Base-by-base conservation (phyloP, 2,797 vertebrate species). In the Hydrolagus colliei region DNA sequence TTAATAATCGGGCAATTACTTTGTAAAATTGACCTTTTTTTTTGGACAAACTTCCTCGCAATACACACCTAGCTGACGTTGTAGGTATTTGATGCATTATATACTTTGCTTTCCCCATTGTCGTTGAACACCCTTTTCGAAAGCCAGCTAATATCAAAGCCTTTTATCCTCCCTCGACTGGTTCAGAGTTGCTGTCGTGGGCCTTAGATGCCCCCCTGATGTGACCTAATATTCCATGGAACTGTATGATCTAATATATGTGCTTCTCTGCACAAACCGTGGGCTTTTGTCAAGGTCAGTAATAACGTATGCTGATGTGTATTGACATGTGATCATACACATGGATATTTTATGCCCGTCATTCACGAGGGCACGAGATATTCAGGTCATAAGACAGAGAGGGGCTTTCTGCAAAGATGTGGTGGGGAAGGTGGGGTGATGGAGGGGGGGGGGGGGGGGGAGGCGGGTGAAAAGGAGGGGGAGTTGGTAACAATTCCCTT, bases 1-100 rank as follows among this genome's bases (percentile, higher is more conserved):
- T 52, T 52, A 52, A 52, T 52, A 52, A 80, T 80, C 78, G 67
- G 78, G 7, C 78, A 65, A 67, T 80, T 65, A 65, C 78, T 22
- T 65, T 27, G 61, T n/a, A 79, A 62, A 79, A 79, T 62, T 79
- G 22, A 77, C 75, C 8, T 20, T 61, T n/a, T 77, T 77, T 52
- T 52, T 52, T 52, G 3, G 75, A 41, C 75, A 61, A n/a, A 4
- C 52, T 32, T 22, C 77, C 77, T 65, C 14, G 22, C n/a, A 63
- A 79, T 16, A 32, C 16, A 65, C 61, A 63, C n/a, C 77, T 79
- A 7, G n/a, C 11, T 4, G 11, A 20, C 1, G 9, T 10, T 59
- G 41, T 41, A 76, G 6, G 41, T 52, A 52, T 52, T 52, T 52
- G 41, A 3, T 52, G 6, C 41, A 6, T 52, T 52, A 52, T 52